A percentile compares a stretch with the other conserved stretches of the same genome.
These are phyloP conservation scores for Vireo altiloquus DNA, from an alignment of 2,113 vertebrate species.

Conservation along the genomic window DNA sequence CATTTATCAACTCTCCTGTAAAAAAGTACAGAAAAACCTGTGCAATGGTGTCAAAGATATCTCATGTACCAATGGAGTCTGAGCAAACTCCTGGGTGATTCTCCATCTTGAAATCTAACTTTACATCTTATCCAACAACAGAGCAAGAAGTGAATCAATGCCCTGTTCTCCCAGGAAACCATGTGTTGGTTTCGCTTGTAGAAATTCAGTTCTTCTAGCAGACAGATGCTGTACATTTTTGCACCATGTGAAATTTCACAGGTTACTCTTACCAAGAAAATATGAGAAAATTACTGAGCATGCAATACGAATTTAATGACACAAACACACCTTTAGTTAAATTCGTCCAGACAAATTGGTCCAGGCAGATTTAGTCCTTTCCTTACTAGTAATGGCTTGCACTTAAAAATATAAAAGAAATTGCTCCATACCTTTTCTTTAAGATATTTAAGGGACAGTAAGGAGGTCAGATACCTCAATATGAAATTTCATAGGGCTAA, in stretches of 20 bases:
- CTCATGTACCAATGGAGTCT: neutral
- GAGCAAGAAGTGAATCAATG: neutral
- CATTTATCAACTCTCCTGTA: conserved; percentile 29
- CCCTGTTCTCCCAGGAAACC: neutral
- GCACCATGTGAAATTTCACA: neutral
- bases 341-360: neutral
- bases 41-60: neutral
- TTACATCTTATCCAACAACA: conserved; percentile 25
- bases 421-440: neutral
- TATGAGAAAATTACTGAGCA: neutral
- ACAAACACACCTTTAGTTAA: neutral
- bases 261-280: neutral
- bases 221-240: neutral
- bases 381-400: neutral
- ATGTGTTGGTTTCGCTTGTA: neutral
- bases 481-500: neutral
- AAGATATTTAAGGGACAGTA: neutral
- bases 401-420: neutral
- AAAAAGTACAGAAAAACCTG: neutral
- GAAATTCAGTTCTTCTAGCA: neutral
- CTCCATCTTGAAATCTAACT: conserved; percentile 53
- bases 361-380: neutral
- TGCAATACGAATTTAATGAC: neutral
- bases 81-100: conserved; percentile 6
- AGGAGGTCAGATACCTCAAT: neutral